Evolutionary conservation across 2,113 vertebrate genomes (phyloP).

Genomic region (Cairina moschata): DNA sequence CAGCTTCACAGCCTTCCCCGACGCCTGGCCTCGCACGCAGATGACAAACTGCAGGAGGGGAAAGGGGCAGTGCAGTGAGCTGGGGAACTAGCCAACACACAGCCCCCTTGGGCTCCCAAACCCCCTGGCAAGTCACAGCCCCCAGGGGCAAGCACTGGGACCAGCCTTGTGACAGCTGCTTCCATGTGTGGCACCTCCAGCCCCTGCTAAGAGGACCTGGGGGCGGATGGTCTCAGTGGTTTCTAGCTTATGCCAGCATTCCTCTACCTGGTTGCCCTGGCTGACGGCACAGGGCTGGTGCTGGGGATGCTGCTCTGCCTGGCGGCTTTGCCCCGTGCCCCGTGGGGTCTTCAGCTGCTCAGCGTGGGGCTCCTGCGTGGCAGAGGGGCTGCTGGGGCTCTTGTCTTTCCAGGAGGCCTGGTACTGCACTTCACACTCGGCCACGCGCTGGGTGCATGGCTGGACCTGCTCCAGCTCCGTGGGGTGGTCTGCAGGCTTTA

Average conservation of each 20-base stretch:
- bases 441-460: slow-evolving; percentile 1
- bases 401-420: slow-evolving; percentile 12
- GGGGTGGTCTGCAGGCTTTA: not conserved
- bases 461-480: not conserved
- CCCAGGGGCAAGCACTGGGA: not conserved
- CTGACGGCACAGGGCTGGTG: not conserved
- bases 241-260: rapidly evolving
- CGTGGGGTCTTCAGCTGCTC: not conserved
- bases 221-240: not conserved
- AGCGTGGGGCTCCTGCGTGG: not conserved
- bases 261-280: not conserved
- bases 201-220: too few relatives aligned
- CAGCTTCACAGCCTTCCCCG: rapidly evolving
- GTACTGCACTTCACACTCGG: not conserved
- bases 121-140: too few relatives aligned
- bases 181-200: not conserved
- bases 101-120: too few relatives aligned
- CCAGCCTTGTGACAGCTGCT: too few relatives aligned
- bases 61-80: not conserved
- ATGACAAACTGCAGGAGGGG: slow-evolving; percentile 26
- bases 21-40: not conserved
- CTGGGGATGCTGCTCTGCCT: rapidly evolving
- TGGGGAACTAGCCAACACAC: rapidly evolving
- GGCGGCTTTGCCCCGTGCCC: not conserved
- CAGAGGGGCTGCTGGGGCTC: rapidly evolving